Evolutionary conservation across 2,113 vertebrate genomes (phyloP).

Genomic region (Aepyceros melampus): DNA sequence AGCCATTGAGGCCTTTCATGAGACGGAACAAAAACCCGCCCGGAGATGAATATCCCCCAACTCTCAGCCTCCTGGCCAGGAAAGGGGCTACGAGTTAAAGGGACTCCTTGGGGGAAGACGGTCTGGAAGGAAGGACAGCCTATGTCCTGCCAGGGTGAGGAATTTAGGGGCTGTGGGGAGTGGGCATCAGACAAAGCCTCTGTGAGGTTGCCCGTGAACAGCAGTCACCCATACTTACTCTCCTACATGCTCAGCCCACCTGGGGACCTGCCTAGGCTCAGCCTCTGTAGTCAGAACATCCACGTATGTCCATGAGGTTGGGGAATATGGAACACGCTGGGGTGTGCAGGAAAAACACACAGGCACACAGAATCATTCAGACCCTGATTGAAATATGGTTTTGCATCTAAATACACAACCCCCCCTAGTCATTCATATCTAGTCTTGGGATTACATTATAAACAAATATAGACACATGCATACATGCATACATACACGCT

Average conservation of each 20-base stretch:
- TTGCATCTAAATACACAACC: neutral
- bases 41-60: slow-evolving; percentile 79
- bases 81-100: slow-evolving; percentile 71
- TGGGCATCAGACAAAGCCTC: slow-evolving; percentile 26
- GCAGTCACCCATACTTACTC: neutral
- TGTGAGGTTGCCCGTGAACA: neutral
- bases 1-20: slow-evolving; percentile 87
- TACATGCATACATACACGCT: neutral
- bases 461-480: neutral
- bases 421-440: neutral
- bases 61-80: slow-evolving; percentile 74
- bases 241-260: neutral
- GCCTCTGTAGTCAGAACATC: neutral
- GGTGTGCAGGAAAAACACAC: neutral
- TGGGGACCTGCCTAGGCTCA: neutral
- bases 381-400: neutral
- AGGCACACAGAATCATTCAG: neutral
- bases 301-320: accelerated
- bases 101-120: slow-evolving; percentile 39
- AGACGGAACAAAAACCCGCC: slow-evolving; percentile 80
- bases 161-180: neutral
- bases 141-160: neutral
- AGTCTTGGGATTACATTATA: neutral
- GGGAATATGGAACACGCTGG: neutral
- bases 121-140: neutral